A percentile compares a stretch with the other conserved stretches of the same genome.
Conservation (phyloP, 2,113 vertebrate species). For the Jacana jacana region DNA sequence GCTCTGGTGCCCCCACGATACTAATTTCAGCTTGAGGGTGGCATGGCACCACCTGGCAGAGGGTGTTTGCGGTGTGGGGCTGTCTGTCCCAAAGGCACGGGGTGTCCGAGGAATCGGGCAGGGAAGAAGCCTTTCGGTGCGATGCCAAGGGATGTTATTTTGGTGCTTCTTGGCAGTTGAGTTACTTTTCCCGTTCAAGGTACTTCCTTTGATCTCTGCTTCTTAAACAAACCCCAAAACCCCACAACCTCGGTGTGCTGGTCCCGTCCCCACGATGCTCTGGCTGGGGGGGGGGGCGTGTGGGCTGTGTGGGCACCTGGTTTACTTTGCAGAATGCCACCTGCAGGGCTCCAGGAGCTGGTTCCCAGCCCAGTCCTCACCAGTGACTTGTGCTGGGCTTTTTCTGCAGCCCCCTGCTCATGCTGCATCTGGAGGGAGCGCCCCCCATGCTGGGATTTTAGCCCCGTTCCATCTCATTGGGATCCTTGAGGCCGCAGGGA, state of each 20-base stretch:
- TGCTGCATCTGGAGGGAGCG: background rate
- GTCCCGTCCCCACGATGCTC: rapidly evolving
- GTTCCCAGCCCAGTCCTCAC: background rate
- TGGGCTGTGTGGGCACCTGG: rapidly evolving
- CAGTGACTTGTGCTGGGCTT: background rate
- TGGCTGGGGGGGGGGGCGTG: rapidly evolving
- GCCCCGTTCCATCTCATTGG: rapidly evolving
- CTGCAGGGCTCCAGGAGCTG: background rate
- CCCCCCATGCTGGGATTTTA: background rate
- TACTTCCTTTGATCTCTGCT: background rate
- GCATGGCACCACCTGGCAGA: background rate
- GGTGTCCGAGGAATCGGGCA: background rate
- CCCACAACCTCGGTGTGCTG: rapidly evolving
- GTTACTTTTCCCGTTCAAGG: background rate
- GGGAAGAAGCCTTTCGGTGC: background rate
- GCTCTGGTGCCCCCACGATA: background rate
- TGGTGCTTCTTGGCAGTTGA: background rate
- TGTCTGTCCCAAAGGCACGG: background rate
- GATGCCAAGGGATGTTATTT: background rate
- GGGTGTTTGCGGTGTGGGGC: rapidly evolving
- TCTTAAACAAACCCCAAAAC: background rate
- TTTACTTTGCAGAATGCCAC: rapidly evolving
- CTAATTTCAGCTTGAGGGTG: background rate
- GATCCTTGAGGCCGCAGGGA: background rate
- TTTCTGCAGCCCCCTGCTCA: rapidly evolving